Evolutionary conservation across 1,140 invertebrate species (phyloP), one percentile per base, ranked within the genome.

Genomic region (Epicauta chinensis): DNA sequence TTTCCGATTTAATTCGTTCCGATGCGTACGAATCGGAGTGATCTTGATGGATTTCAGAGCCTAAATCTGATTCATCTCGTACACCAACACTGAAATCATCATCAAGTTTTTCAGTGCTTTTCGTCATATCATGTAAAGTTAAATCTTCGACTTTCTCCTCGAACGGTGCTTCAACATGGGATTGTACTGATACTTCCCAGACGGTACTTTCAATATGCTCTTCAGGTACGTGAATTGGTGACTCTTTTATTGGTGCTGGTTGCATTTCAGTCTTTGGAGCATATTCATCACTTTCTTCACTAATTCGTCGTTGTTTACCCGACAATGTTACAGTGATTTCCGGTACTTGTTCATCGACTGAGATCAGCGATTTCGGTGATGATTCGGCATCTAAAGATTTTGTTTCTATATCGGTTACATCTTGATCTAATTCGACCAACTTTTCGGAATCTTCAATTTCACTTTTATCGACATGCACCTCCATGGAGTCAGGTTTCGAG

Each of bases 131-230:
- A 34, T 32, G 42, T 15, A 53, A n/a, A 12, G 39, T 47, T 31
- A 67, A 35, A 11, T 60, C 62, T 42, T 56, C 31, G 16, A 60
- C 59, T 58, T 58, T 63, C 56, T 69, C 62, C 32, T 64, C 59
- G 41, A 65, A 61, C 23, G 54, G 23, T 35, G 52, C 13, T 51
- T 58, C 55, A 11, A 59, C 48, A 50, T 73, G 68, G 61, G 78
- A 75, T 67, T 80, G 75, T 11, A 81, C 64, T 16, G 81, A 75
- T 17, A 81, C 76, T 73, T 83, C 81, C 77, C 81, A 82, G 40
- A 83, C 69, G 50, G 78, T 78, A 56, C 81, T 77, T 60, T 78
- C 72, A 51, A 80, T 70, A 56, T 77, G 72, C 65, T 80, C 73
- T 65, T 78, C 73, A 15, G 77, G 73, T 63, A 77, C 69, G 60